Evolutionary conservation across 2,113 vertebrate genomes (phyloP).

Genomic region (Chlorocebus sabaeus): DNA sequence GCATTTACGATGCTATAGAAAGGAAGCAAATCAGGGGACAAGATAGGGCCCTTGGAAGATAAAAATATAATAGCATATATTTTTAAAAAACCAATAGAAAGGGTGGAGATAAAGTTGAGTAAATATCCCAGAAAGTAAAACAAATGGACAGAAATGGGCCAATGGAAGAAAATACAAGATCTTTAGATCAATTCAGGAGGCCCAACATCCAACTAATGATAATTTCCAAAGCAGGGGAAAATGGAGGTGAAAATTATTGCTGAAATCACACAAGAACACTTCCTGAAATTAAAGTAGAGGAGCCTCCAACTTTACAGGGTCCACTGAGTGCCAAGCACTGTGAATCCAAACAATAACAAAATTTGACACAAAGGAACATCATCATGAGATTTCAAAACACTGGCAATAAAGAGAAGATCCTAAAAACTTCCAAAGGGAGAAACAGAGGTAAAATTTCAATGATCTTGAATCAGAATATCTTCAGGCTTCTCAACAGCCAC

Average conservation of each 20-base stretch:
- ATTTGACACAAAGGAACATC: neutral
- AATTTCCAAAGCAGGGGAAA: neutral
- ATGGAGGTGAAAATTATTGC: neutral
- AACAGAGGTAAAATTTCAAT: neutral
- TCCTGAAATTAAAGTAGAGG: neutral
- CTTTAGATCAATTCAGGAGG: neutral
- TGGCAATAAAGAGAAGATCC: neutral
- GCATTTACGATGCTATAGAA: neutral
- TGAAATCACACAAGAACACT: neutral
- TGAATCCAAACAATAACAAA: neutral
- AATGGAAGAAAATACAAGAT: neutral
- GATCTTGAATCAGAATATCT: neutral
- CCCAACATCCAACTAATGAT: neutral
- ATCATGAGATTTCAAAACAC: neutral
- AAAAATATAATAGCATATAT: neutral
- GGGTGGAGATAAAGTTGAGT: neutral
- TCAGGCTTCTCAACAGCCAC: neutral
- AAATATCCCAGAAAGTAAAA: neutral
- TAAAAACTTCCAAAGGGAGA: neutral
- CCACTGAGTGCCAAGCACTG: neutral
- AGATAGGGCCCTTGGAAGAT: neutral
- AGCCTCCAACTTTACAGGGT: neutral
- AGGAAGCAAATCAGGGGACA: neutral
- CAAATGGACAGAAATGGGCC: neutral
- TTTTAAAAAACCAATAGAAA: neutral